These are phyloP conservation scores for Steatornis caripensis DNA, from an alignment of 2,113 vertebrate species.

Conservation along the genomic window DNA sequence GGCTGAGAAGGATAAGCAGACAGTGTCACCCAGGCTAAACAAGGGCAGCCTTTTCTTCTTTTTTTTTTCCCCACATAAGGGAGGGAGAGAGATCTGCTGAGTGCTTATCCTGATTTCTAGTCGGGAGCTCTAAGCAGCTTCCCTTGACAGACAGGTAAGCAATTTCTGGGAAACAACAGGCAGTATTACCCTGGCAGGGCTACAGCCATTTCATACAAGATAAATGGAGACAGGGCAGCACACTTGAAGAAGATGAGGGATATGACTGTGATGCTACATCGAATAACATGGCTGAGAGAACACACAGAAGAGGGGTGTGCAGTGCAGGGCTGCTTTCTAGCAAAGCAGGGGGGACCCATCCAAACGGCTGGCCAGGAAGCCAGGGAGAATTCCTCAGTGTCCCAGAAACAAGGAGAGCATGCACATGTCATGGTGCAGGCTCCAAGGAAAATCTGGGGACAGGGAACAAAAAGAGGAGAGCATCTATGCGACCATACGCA, in stretches of 20 bases:
- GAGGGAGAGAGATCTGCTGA: neutral
- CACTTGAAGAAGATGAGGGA: neutral
- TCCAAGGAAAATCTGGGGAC: neutral
- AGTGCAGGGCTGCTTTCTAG: neutral
- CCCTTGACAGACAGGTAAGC: conserved; percentile 3
- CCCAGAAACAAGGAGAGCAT: neutral
- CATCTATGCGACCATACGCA: fast-evolving
- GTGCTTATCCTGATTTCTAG: neutral
- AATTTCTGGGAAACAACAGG: conserved; percentile 12
- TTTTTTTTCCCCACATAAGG: fast-evolving
- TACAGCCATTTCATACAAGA: neutral
- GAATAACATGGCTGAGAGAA: neutral
- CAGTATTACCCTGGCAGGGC: neutral
- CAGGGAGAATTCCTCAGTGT: neutral
- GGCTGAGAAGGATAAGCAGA: neutral
- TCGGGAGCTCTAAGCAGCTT: neutral
- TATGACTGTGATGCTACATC: neutral
- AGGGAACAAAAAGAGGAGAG: neutral
- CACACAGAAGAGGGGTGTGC: fast-evolving
- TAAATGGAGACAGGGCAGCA: neutral
- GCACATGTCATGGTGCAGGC: fast-evolving
- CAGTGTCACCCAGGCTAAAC: neutral
- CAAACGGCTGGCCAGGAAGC: fast-evolving
- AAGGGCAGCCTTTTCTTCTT: neutral
- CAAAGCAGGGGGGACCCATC: neutral